Percentiles rank a stretch among this genome's conserved stretches.
These are phyloP conservation scores for Drosophila sordidula DNA, from an alignment of 2,888 invertebrate genomes.

Conservation along the genomic window DNA sequence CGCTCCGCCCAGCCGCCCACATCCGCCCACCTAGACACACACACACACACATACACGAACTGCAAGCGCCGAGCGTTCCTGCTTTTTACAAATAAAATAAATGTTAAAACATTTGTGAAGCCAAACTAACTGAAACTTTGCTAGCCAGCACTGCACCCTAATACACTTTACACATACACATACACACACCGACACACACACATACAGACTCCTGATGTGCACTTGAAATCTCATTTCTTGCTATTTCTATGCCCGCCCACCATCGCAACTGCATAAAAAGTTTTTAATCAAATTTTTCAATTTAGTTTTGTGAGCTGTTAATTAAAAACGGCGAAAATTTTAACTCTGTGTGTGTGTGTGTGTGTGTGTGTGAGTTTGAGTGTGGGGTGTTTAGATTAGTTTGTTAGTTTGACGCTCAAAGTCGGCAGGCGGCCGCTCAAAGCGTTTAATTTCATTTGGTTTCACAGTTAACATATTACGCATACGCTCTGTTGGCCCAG, in stretches of 20 bases:
- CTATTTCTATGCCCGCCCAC: slow-evolving; percentile 16
- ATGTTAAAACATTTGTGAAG: slow-evolving; percentile 75
- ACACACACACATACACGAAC: slow-evolving; percentile 25
- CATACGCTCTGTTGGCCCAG: slow-evolving; percentile 47
- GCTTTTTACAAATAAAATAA: slow-evolving; percentile 67
- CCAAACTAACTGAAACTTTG: slow-evolving; percentile 77
- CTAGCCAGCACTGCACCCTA: slow-evolving; percentile 38
- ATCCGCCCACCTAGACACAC: slow-evolving; percentile 6
- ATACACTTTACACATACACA: slow-evolving; percentile 27
- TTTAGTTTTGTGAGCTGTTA: slow-evolving; percentile 74
- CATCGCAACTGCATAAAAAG: slow-evolving; percentile 52
- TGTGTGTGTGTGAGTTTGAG: slow-evolving; percentile 14
- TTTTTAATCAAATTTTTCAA: slow-evolving; percentile 81
- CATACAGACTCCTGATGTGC: slow-evolving; percentile 31
- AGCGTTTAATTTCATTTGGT: slow-evolving; percentile 59
- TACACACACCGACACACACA: slow-evolving; percentile 15
- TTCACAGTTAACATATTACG: slow-evolving; percentile 45
- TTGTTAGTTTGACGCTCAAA: slow-evolving; percentile 52
- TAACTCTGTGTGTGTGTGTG: slow-evolving; percentile 6
- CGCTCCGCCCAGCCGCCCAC: slow-evolving; percentile 57
- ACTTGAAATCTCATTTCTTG: slow-evolving; percentile 70
- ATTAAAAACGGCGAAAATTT: slow-evolving; percentile 65
- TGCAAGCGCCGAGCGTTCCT: slow-evolving; percentile 57
- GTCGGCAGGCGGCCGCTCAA: slow-evolving; percentile 38
- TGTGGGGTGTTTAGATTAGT: slow-evolving; percentile 41